Evolutionary conservation across 2,113 vertebrate species (phyloP).

Genomic region (Pangasianodon hypophthalmus): DNA sequence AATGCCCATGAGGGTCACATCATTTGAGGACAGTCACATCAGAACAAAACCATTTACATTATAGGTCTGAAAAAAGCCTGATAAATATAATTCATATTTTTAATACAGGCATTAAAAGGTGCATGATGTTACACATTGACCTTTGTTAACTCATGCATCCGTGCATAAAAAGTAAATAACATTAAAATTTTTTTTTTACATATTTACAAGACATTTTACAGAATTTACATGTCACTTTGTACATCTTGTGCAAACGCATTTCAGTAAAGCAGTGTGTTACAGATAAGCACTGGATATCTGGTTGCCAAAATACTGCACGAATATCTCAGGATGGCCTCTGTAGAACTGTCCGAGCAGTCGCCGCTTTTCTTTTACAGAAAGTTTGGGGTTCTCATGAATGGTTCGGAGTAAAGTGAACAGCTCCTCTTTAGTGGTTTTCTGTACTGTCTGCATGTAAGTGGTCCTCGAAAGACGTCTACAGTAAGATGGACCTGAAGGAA

Average conservation of each 20-base stretch:
- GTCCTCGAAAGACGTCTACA: slow-evolving; percentile 79
- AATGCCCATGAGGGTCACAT: neutral
- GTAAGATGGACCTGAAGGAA: slow-evolving; percentile 79
- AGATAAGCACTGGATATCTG: slow-evolving; percentile 75
- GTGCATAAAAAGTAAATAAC: slow-evolving; percentile 34
- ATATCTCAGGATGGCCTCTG: slow-evolving; percentile 88
- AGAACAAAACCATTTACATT: neutral
- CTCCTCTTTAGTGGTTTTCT: slow-evolving; percentile 87
- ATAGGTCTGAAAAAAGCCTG: neutral
- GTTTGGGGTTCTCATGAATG: slow-evolving; percentile 84
- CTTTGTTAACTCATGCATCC: slow-evolving; percentile 10
- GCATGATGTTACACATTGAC: slow-evolving; percentile 13
- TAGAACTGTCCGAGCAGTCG: slow-evolving; percentile 88
- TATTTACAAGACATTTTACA: slow-evolving; percentile 52
- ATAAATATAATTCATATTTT: neutral
- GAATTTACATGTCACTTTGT: slow-evolving; percentile 39
- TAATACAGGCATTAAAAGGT: slow-evolving; percentile 30
- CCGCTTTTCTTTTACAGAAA: slow-evolving; percentile 87
- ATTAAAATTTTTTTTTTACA: slow-evolving; percentile 52
- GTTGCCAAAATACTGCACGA: slow-evolving; percentile 91
- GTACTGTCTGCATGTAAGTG: slow-evolving; percentile 73
- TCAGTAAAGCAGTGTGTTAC: slow-evolving; percentile 56
- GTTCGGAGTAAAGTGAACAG: slow-evolving; percentile 81
- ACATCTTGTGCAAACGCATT: slow-evolving; percentile 10
- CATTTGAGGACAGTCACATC: neutral